phyloP scores from a whole-genome alignment of 2,888 invertebrate species.

The Acleris literana region DNA sequence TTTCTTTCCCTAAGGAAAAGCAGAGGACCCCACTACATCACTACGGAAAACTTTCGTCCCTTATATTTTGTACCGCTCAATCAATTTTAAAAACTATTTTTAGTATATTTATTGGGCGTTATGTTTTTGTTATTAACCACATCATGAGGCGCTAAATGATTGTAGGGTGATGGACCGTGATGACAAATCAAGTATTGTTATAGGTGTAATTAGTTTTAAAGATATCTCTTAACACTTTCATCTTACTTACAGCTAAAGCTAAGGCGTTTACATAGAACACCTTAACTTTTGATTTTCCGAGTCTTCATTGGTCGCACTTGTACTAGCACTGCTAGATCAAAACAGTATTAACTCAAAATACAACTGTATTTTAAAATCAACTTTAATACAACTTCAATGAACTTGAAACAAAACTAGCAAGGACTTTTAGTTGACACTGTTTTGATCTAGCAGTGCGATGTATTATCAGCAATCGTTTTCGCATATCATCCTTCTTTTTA shows the following conservation, averaged over 20 bases:
- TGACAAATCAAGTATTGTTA: slow-evolving; percentile 17
- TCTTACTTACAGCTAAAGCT: background rate
- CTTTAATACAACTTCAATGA: no score
- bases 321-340: no score
- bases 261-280: no score
- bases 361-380: no score
- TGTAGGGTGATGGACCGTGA: slow-evolving; percentile 31
- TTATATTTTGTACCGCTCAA: slow-evolving; percentile 40
- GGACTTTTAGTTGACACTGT: no score
- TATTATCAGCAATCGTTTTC: no score
- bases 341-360: no score
- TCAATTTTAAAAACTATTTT: slow-evolving; percentile 18
- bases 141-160: slow-evolving; percentile 36
- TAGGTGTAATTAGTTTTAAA: slow-evolving; percentile 5
- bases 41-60: slow-evolving; percentile 38
- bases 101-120: slow-evolving; percentile 43
- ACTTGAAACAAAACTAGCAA: no score
- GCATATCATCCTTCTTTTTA: background rate
- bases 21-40: slow-evolving; percentile 50
- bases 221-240: slow-evolving; percentile 1
- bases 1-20: slow-evolving; percentile 72
- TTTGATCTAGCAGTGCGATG: no score
- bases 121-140: slow-evolving; percentile 38
- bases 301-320: no score
- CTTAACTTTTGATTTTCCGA: no score